Percentiles rank a stretch among this genome's conserved stretches.
Conservation (phyloP, 1,140 invertebrate genomes). For the Drosophila mojavensis region DNA sequence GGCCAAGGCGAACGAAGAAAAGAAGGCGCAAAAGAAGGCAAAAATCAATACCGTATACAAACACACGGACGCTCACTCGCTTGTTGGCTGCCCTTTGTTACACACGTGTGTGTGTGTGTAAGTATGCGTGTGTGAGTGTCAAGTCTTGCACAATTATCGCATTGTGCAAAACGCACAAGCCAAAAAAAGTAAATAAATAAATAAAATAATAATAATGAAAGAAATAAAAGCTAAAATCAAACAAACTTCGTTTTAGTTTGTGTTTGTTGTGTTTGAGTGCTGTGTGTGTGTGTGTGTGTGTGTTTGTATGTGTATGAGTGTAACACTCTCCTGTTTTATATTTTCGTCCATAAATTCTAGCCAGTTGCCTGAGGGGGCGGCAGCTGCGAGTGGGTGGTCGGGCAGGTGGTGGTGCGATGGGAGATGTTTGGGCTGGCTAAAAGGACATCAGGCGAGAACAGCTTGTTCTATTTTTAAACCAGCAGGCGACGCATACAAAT, state of each 20-base stretch:
- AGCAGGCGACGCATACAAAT: conserved; percentile 38
- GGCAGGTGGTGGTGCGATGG: background rate
- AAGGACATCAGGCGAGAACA: conserved; percentile 70
- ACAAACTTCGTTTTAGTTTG: conserved; percentile 54
- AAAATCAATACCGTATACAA: conserved; percentile 78
- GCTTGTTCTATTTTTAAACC: conserved; percentile 81
- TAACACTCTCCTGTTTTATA: conserved; percentile 64
- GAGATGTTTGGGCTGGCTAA: conserved; percentile 71
- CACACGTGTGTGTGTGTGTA: conserved; percentile 7
- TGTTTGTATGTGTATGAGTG: conserved; percentile 7
- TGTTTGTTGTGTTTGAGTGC: conserved; percentile 22
- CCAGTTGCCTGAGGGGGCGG: conserved; percentile 58
- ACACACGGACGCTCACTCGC: conserved; percentile 56
- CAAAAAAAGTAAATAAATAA: background rate
- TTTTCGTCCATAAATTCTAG: conserved; percentile 77
- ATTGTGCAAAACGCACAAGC: conserved; percentile 55
- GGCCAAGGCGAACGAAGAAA: conserved; percentile 38
- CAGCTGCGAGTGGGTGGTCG: conserved; percentile 6
- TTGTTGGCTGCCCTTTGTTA: conserved; percentile 36
- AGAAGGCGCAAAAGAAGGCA: conserved; percentile 67
- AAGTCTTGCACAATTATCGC: conserved; percentile 65
- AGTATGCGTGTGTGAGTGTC: conserved; percentile 18
- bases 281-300: conserved; percentile 8
- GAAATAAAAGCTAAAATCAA: conserved; percentile 61
- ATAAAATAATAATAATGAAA: conserved; percentile 25